Conservation (phyloP, 2,797 vertebrate species). For the Tiaroga cobitis region DNA sequence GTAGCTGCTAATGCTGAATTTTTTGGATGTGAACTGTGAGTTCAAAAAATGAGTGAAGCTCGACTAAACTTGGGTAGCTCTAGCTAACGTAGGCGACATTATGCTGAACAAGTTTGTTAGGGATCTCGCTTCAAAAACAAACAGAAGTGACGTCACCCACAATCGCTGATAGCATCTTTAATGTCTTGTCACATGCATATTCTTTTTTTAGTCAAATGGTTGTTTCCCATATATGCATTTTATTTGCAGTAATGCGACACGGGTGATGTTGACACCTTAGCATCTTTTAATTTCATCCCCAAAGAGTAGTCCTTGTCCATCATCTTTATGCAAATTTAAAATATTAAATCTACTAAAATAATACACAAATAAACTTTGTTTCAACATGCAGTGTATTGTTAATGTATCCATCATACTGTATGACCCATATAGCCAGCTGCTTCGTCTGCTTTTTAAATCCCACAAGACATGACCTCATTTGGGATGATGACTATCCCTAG, state of each 20-base stretch:
- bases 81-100: too few relatives aligned
- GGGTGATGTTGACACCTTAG: background rate
- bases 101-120: too few relatives aligned
- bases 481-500: background rate
- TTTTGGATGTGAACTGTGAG: too few relatives aligned
- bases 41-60: too few relatives aligned
- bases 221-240: slow-evolving; percentile 1
- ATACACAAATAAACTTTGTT: background rate
- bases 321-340: background rate
- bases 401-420: background rate
- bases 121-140: too few relatives aligned
- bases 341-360: background rate
- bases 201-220: slow-evolving; percentile 7
- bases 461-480: background rate
- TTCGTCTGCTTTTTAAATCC: background rate
- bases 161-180: too few relatives aligned
- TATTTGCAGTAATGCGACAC: background rate
- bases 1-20: too few relatives aligned
- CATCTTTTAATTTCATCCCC: background rate
- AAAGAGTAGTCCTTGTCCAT: background rate
- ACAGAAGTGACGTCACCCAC: too few relatives aligned
- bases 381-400: background rate
- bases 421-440: background rate
- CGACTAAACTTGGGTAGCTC: too few relatives aligned
- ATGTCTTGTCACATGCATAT: slow-evolving; percentile 10